These are phyloP conservation scores for Drosophila teissieri DNA, from an alignment of 1,140 invertebrate species.

Conservation along the genomic window DNA sequence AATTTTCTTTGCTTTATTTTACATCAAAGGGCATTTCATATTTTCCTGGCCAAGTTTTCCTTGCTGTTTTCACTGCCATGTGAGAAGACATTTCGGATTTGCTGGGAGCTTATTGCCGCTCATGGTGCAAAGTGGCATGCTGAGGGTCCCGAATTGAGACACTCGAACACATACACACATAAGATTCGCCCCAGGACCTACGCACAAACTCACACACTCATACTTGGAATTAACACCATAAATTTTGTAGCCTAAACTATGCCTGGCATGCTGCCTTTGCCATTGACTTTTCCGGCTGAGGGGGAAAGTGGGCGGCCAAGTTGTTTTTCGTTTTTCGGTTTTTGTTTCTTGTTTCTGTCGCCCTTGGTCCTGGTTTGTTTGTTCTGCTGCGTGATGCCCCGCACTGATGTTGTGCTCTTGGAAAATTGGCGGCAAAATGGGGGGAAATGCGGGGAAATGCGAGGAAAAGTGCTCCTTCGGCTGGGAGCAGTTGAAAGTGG, in stretches of 20 bases:
- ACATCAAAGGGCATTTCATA: conserved; percentile 13
- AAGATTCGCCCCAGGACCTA: conserved; percentile 5
- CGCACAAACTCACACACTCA: conserved; percentile 16
- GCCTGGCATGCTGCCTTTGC: conserved; percentile 59
- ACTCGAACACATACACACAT: conserved; percentile 33
- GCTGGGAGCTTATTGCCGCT: conserved; percentile 48
- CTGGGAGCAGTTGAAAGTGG: conserved; percentile 60
- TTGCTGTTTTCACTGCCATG: conserved; percentile 22
- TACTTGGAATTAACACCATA: conserved; percentile 78
- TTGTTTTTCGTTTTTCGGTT: conserved; percentile 34
- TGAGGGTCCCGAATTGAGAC: conserved; percentile 60
- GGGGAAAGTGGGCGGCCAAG: conserved; percentile 18
- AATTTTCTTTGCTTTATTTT: too few species aligned
- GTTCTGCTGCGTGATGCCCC: conserved; percentile 24
- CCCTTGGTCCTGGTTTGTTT: conserved; percentile 33
- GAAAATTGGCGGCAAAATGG: neutral
- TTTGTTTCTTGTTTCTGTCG: conserved; percentile 20
- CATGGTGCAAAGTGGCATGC: conserved; percentile 56
- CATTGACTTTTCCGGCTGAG: conserved; percentile 11
- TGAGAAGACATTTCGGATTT: conserved; percentile 53
- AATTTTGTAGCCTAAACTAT: conserved; percentile 73
- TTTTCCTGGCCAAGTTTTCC: conserved; percentile 6
- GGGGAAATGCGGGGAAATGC: neutral
- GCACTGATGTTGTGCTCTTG: conserved; percentile 37
- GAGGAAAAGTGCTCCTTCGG: conserved; percentile 62